Conservation (phyloP, 2,797 vertebrate species). For the Sciurus vulgaris region DNA sequence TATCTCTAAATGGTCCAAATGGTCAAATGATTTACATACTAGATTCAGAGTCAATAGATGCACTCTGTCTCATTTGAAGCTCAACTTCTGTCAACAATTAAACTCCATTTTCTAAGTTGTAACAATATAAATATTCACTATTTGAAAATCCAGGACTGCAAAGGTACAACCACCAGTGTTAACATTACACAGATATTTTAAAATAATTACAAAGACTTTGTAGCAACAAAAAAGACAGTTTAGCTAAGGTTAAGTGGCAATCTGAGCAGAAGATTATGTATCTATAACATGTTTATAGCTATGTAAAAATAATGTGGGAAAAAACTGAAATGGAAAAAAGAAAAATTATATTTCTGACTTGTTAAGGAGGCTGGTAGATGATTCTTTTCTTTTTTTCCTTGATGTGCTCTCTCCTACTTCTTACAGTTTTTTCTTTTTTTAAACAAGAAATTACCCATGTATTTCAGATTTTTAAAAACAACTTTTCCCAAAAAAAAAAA, state of each 20-base stretch:
- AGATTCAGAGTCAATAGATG: neutral
- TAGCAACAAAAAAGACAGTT: neutral
- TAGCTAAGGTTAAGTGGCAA: neutral
- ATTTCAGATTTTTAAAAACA: constrained; percentile 51
- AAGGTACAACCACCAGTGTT: neutral
- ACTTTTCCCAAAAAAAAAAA: neutral
- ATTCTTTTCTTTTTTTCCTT: neutral
- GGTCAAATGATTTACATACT: neutral
- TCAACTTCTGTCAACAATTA: neutral
- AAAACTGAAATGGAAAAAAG: neutral
- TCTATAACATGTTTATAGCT: neutral
- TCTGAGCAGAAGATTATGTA: neutral
- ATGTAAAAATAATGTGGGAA: neutral
- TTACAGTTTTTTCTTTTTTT: neutral
- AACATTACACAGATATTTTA: neutral
- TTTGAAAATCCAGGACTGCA: neutral
- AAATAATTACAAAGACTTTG: neutral
- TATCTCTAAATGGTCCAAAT: neutral
- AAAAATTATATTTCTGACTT: neutral
- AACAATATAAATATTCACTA: constrained; percentile 17
- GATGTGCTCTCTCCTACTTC: neutral
- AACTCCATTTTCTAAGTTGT: constrained; percentile 4
- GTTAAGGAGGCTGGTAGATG: neutral
- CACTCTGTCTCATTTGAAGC: neutral
- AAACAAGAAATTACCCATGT: neutral